Base-by-base conservation (phyloP, 2,888 invertebrate species). In the Balanococcus diminutus region DNA sequence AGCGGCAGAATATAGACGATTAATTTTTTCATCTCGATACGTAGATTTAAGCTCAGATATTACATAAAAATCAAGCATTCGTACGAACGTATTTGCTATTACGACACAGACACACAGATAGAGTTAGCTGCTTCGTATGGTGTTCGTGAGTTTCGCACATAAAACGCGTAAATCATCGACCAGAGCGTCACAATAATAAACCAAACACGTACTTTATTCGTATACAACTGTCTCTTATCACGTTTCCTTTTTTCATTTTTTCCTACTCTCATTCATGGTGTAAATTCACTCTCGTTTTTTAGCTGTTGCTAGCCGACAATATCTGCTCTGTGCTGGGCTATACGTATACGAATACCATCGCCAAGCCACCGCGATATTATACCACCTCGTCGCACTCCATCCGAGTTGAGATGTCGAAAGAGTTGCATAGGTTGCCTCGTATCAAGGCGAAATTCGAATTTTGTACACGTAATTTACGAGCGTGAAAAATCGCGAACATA, bases 1-100 rank as follows among this genome's bases (percentile, higher is more conserved):
- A 85, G 46, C 25, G 85, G 85, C 2, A 85, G 51, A 28, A 75
- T 22, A 72, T 85, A 85, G 8, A 85, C n/a, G 25, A 79, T 75
- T 25, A 75, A 36, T 31, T 85, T 85, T 42, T 67, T 39, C 84
- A 84, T 84, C 28, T 9, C 22, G n/a, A n/a, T 51, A 51, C 51
- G 46, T 46, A 2, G 46, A 3, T 14, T 25, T 14, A 0, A 6
- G 61, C 5, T 67, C 67, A 28, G 8, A 14, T 8, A 22, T 56
- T 56, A 56, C 56, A 56, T 22, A 56, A 22, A 56, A 42, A 42
- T 2, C 4, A 42, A 42, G 14, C 56, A 22, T 56, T 56, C n/a
- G 8, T 46, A n/a, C n/a, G 22, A 56, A 22, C 2, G 56, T 22
- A 42, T 11, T 42, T 11, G 22, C 56, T 56, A 22, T 56, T 56